A percentile compares a stretch with the other conserved stretches of the same genome.
phyloP scores from a whole-genome alignment of 2,113 vertebrate species.

The Arizona elegans region DNA sequence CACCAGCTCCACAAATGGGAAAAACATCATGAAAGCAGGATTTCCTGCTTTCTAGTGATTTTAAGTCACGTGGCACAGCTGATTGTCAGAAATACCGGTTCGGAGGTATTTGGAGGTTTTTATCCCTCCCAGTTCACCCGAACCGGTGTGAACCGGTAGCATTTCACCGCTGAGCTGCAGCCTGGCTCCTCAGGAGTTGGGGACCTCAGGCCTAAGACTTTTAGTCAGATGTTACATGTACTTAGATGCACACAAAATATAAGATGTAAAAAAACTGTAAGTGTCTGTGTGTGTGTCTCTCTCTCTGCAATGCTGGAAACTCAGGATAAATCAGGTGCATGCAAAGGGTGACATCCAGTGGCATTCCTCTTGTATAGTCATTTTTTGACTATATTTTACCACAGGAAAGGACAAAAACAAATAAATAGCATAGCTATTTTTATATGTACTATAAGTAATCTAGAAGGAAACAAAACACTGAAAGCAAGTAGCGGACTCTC shows the following conservation, averaged over 20 bases:
- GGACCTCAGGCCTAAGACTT: not conserved
- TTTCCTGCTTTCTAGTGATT: too few species aligned
- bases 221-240: not conserved
- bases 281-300: not conserved
- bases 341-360: conserved; percentile 64
- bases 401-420: not conserved
- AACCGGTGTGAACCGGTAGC: too few species aligned
- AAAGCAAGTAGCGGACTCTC: not conserved
- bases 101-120: too few species aligned
- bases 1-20: too few species aligned
- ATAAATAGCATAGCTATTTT: not conserved
- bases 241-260: not conserved
- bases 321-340: conserved; percentile 13
- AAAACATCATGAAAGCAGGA: too few species aligned
- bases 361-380: not conserved
- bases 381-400: not conserved
- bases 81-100: too few species aligned
- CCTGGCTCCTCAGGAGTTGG: not conserved
- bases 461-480: not conserved
- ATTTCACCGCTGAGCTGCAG: not conserved
- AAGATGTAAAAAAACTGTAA: not conserved
- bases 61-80: too few species aligned
- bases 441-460: not conserved
- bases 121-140: too few species aligned
- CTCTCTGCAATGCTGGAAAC: not conserved